Conservation (phyloP, 2,797 vertebrate genomes). For the Epinephelus malabaricus region DNA sequence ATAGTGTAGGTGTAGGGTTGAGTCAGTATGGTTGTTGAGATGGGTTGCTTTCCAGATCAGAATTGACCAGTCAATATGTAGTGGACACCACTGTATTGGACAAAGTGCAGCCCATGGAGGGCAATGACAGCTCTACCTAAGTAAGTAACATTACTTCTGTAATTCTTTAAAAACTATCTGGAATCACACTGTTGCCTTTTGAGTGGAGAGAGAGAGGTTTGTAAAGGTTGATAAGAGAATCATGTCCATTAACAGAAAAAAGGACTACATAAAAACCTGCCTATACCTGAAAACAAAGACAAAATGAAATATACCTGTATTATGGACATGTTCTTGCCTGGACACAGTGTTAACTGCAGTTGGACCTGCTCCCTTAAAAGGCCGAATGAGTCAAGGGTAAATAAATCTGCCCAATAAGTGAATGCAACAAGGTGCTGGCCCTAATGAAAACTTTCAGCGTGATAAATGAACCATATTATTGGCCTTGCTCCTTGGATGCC, state of each 20-base stretch:
- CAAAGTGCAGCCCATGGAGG: not conserved
- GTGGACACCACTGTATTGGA: not conserved
- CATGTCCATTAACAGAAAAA: constrained; percentile 6
- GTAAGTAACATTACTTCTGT: no score
- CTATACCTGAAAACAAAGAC: constrained; percentile 2
- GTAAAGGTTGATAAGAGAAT: constrained; percentile 1
- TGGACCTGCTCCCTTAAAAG: constrained; percentile 31
- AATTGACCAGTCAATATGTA: not conserved
- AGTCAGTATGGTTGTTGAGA: no score
- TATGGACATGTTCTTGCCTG: not conserved
- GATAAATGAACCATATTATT: constrained; percentile 67
- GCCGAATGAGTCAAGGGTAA: constrained; percentile 45
- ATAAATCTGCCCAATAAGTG: constrained; percentile 59
- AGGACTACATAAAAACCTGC: not conserved
- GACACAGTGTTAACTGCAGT: constrained; percentile 31
- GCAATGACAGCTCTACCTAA: not conserved
- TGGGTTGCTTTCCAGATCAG: not conserved
- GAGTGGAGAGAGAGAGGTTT: not conserved
- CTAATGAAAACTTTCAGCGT: constrained; percentile 67
- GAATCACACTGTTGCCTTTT: not conserved
- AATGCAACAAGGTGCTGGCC: constrained; percentile 46
- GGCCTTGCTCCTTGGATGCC: constrained; percentile 33
- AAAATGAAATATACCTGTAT: not conserved
- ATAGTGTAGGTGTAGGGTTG: not conserved
- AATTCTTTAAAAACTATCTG: not conserved